Base-by-base conservation (phyloP, 2,113 vertebrate genomes). In the Conger conger region DNA sequence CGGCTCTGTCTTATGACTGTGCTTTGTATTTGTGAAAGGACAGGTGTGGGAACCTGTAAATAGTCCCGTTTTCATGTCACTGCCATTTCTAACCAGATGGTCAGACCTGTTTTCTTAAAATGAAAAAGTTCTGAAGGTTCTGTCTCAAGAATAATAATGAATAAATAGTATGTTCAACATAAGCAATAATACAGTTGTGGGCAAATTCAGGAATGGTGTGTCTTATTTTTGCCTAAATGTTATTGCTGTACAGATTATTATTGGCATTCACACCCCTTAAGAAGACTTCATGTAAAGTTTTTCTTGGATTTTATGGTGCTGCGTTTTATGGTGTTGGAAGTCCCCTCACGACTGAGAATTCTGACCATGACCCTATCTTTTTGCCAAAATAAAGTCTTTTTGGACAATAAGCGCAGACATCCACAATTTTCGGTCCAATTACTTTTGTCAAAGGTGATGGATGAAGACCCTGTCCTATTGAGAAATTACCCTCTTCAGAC, bases 371-470 rank as follows among this genome's bases (percentile, higher is more conserved):
- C 40, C 77, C 53, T 60, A 80, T 30, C 76, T 83, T 23, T 54
- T 54, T 86, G 79, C 37, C 35, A 17, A 27, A 50, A 73, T 36
- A n/a, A 15, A 36, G 77, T 45, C 37, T n/a, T 42, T n/a, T 50
- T 40, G 78, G 82, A 50, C 33, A 45, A 79, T 63, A 60, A 8
- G 54, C n/a, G 8, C 35, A 23, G 42, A 23, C 68, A 68, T 79
- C 80, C 68, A 77, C 18, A 77, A 54, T 63, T 18, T 63, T 82
- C n/a, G 57, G 50, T 78, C 83, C 79, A 73, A 63, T 83, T 86
- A 73, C 35, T 33, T 53, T 79, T 83, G 85, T 86, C 84, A 33
- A 76, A 23, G 27, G 53, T 85, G 54, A 83, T 86, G 57, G 86
- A 83, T 84, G 81, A 42, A 85, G 63, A 36, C 63, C 68, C 54